A percentile compares a stretch with the other conserved stretches of the same genome.
Conservation (phyloP, 2,797 vertebrate genomes). For the Chloroceryle inda region DNA sequence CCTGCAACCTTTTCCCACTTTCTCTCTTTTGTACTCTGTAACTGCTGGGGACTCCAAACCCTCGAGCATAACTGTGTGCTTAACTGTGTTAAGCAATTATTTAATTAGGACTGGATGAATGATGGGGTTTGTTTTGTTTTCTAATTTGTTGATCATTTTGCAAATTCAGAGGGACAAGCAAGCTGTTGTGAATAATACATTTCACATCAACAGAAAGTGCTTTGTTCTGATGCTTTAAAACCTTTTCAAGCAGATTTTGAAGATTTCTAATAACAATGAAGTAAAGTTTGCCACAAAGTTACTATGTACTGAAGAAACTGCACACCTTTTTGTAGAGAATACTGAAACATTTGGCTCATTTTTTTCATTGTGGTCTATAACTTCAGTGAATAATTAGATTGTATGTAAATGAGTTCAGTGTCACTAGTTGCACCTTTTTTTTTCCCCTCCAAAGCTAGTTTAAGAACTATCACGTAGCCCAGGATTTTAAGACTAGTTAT, state of each 20-base stretch:
- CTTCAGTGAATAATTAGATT: neutral
- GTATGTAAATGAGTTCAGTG: neutral
- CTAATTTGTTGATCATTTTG: neutral
- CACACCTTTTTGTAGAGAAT: neutral
- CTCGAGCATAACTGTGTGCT: neutral
- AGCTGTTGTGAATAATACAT: neutral
- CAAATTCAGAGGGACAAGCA: neutral
- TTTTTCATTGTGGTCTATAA: neutral
- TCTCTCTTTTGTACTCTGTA: neutral
- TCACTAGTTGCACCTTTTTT: neutral
- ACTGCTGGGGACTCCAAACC: neutral
- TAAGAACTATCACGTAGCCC: neutral
- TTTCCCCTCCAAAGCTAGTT: neutral
- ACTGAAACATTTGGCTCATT: neutral
- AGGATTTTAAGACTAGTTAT: neutral
- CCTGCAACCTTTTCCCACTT: conserved; percentile 1
- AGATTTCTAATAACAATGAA: neutral
- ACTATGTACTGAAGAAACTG: neutral
- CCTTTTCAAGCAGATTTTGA: neutral
- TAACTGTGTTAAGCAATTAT: conserved; percentile 29
- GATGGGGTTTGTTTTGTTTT: neutral
- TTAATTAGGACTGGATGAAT: conserved; percentile 9
- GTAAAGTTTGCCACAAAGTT: neutral
- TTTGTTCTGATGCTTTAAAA: neutral
- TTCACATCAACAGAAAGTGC: neutral